Evolutionary conservation across 2,113 vertebrate species (phyloP).

Genomic region (Pagrus major): DNA sequence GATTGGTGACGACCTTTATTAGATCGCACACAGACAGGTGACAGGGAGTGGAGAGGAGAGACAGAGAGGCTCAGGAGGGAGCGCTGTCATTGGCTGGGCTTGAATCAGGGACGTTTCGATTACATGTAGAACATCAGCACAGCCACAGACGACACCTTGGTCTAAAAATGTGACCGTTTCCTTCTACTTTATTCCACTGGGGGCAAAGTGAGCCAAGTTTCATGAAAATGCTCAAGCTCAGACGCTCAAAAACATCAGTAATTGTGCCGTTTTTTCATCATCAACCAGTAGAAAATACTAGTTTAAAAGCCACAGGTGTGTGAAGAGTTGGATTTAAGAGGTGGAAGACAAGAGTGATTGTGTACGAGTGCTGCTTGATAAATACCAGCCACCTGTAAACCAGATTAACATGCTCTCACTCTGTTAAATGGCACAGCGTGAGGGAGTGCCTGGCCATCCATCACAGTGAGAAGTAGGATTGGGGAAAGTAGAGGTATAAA

Average conservation of each 20-base stretch:
- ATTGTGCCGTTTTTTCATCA: not conserved
- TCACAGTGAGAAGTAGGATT: not conserved
- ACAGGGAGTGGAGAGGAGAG: not conserved
- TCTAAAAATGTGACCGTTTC: not conserved
- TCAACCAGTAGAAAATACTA: not conserved
- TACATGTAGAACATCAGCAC: not conserved
- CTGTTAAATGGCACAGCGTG: not conserved
- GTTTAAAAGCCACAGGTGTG: not conserved
- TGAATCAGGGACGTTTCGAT: not conserved
- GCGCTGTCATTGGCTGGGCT: not conserved
- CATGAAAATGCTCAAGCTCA: not conserved
- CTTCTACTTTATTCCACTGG: not conserved
- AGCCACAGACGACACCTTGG: not conserved
- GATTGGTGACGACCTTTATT: conserved; percentile 16
- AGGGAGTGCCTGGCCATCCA: not conserved
- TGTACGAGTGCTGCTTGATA: not conserved
- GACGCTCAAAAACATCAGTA: not conserved
- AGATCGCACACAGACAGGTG: not conserved
- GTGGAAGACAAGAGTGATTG: not conserved
- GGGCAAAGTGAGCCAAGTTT: not conserved
- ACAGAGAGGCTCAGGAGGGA: too few relatives aligned
- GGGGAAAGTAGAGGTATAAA: not conserved
- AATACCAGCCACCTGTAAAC: not conserved
- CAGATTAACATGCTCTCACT: not conserved
- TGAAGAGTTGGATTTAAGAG: not conserved